phyloP scores from a whole-genome alignment of 2,113 vertebrate species.

The human (Homo sapiens) region GRCh38 chrX:131217501-131218000 shows the following conservation, averaged over 20 bases:
- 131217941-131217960: neutral
- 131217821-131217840: neutral
- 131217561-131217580: neutral
- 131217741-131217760: neutral
- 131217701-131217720: neutral
- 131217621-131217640: neutral
- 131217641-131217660: neutral
- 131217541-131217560: neutral
- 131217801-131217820: neutral
- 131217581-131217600: neutral
- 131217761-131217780: neutral
- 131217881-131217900: neutral
- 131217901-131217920: neutral
- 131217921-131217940: neutral
- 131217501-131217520: neutral
- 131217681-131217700: neutral
- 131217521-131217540: neutral
- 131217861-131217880: neutral
- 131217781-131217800: neutral
- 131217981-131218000: constrained; percentile 27
- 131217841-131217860: neutral
- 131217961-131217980: constrained; percentile 14
- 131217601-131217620: neutral
- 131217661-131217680: neutral
- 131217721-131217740: neutral